Percentiles rank a stretch among this genome's conserved stretches.
Evolutionary conservation across 2,888 invertebrate genomes (phyloP).

Genomic region (Cataglyphis altisquamis): DNA sequence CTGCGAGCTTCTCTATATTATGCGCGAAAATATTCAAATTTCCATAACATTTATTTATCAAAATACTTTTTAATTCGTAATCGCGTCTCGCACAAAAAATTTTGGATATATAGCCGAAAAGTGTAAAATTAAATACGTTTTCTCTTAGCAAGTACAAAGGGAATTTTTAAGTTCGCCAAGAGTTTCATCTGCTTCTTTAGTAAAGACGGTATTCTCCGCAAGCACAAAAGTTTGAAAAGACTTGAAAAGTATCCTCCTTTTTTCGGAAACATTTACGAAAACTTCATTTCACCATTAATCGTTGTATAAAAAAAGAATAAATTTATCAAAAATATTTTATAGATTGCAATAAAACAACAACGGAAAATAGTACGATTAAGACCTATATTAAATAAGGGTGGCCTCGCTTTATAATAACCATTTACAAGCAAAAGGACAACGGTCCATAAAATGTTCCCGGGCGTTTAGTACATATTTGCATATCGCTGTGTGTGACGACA

Average conservation of each 20-base stretch:
- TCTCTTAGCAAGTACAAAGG: slow-evolving; percentile 25
- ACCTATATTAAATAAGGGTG: not conserved
- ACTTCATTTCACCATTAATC: slow-evolving; percentile 3
- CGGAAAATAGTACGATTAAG: not conserved
- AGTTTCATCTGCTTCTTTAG: slow-evolving; percentile 1
- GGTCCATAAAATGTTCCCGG: slow-evolving; percentile 70
- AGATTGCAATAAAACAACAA: not conserved
- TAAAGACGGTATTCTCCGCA: slow-evolving; percentile 11
- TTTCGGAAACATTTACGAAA: slow-evolving; percentile 21
- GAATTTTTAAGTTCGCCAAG: slow-evolving; percentile 35
- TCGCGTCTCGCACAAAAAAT: not conserved
- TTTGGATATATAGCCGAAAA: not conserved
- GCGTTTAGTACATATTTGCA: slow-evolving; percentile 82
- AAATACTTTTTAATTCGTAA: slow-evolving; percentile 2
- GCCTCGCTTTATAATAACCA: slow-evolving; percentile 17
- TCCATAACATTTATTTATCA: not conserved
- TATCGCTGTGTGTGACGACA: slow-evolving; percentile 75
- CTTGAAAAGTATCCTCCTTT: not conserved
- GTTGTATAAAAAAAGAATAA: not conserved
- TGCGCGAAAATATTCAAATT: not conserved
- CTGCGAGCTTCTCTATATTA: not conserved
- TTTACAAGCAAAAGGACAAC: slow-evolving; percentile 65
- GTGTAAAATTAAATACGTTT: slow-evolving; percentile 21
- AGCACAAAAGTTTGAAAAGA: slow-evolving; percentile 8
- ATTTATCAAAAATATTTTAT: not conserved